These are phyloP conservation scores for Drosophila ficusphila DNA, from an alignment of 1,140 invertebrate species.

Conservation along the genomic window DNA sequence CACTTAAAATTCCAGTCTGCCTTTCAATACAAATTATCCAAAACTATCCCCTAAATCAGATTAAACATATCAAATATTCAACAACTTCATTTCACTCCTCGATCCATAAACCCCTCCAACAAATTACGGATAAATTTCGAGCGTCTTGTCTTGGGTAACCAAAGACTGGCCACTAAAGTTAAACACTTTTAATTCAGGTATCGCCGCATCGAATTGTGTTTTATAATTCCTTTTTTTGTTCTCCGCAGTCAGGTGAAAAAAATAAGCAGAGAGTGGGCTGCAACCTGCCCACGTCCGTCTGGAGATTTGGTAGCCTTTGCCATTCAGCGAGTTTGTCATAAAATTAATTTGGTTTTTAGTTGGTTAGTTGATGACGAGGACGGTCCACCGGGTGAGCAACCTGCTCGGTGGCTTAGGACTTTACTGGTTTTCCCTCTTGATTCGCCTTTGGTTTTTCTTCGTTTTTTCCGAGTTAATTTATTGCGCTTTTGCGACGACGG, in stretches of 20 bases:
- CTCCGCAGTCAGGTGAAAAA: not conserved
- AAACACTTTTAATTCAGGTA: constrained; percentile 45
- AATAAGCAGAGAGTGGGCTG: constrained; percentile 19
- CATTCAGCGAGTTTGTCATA: constrained; percentile 77
- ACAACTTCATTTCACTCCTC: constrained; percentile 30
- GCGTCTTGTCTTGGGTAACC: constrained; percentile 14
- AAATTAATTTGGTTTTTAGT: constrained; percentile 71
- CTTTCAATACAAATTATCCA: not conserved
- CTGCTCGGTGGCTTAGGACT: constrained; percentile 27
- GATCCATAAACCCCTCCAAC: constrained; percentile 15
- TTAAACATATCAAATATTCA: constrained; percentile 7
- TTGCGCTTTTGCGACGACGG: constrained; percentile 71
- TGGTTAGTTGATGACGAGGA: constrained; percentile 38
- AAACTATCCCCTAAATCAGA: not conserved
- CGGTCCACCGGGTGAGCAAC: constrained; percentile 19
- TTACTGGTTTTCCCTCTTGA: constrained; percentile 35
- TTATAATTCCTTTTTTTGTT: constrained; percentile 37
- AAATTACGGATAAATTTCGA: constrained; percentile 41
- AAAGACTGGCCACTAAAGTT: constrained; percentile 31
- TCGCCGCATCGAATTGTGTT: constrained; percentile 42
- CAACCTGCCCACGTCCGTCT: constrained; percentile 23
- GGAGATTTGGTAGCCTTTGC: constrained; percentile 53
- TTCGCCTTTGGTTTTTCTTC: constrained; percentile 3
- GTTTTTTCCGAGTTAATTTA: constrained; percentile 58
- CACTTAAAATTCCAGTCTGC: not conserved